A percentile compares a stretch with the other conserved stretches of the same genome.
Evolutionary conservation across 2,797 vertebrate species (phyloP).

Genomic region (Labroides dimidiatus): DNA sequence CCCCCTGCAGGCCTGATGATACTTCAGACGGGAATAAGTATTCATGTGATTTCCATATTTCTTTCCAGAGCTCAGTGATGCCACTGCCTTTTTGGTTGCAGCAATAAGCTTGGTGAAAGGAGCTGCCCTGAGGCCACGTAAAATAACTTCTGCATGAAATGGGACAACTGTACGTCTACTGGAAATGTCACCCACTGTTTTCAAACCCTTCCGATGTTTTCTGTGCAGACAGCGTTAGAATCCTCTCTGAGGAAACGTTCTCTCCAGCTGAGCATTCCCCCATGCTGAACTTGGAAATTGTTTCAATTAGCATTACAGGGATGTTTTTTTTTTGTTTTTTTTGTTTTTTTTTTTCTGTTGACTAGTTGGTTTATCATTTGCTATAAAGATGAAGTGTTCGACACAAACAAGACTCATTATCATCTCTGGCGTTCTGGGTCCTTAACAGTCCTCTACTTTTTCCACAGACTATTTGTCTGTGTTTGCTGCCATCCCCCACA

Average conservation of each 20-base stretch:
- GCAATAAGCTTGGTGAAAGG: constrained; percentile 37
- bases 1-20: constrained; percentile 11
- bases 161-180: constrained; percentile 32
- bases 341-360: constrained; percentile 58
- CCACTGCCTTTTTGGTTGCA: constrained; percentile 20
- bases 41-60: constrained; percentile 46
- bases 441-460: constrained; percentile 59
- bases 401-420: constrained; percentile 71
- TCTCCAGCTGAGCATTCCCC: constrained; percentile 38
- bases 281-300: constrained; percentile 45
- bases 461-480: constrained; percentile 67
- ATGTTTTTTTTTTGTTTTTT: constrained; percentile 59
- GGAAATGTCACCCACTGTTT: constrained; percentile 58
- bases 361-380: constrained; percentile 68
- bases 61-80: constrained; percentile 19
- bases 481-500: constrained; percentile 72
- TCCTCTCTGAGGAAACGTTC: constrained; percentile 55
- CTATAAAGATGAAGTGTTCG: constrained; percentile 68
- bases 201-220: constrained; percentile 30
- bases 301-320: constrained; percentile 73
- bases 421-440: constrained; percentile 50
- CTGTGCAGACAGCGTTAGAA: constrained; percentile 18
- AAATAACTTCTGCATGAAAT: constrained; percentile 57
- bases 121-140: constrained; percentile 13
- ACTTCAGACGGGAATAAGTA: constrained; percentile 31